Evolutionary conservation across 30 jellyfish, hydroid and myxozoan species (phyloP).

Genomic region (Morbakka virulenta): DNA sequence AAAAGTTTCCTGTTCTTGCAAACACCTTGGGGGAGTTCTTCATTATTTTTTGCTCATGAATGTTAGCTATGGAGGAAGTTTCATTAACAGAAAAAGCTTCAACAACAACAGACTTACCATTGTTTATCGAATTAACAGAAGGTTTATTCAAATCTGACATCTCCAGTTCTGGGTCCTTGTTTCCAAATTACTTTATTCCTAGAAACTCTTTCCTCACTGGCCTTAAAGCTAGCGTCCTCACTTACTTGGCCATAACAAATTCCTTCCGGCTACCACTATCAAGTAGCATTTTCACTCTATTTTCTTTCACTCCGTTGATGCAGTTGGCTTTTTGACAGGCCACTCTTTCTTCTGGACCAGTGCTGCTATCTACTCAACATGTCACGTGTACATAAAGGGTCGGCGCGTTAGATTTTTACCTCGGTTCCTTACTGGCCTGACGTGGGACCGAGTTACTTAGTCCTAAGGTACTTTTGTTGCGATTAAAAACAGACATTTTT

Average conservation of each 20-base stretch:
- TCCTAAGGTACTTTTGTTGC: no score
- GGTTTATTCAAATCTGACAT: slow-evolving; percentile 3
- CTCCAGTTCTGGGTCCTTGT: neutral
- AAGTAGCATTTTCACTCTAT: slow-evolving; percentile 10
- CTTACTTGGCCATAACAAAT: slow-evolving; percentile 20
- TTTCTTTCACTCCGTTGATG: slow-evolving; percentile 8
- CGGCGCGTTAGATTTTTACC: slow-evolving; percentile 38
- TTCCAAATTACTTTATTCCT: slow-evolving; percentile 35
- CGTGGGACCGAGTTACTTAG: neutral
- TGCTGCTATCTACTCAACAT: slow-evolving; percentile 42
- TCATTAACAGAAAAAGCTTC: slow-evolving; percentile 41
- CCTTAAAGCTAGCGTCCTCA: slow-evolving; percentile 4
- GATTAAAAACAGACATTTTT: neutral
- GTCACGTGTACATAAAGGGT: slow-evolving; percentile 32
- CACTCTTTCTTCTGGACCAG: no score
- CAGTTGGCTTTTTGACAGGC: slow-evolving; percentile 35
- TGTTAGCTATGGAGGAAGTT: slow-evolving; percentile 15
- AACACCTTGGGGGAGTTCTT: slow-evolving; percentile 22
- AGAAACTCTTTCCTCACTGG: slow-evolving; percentile 26
- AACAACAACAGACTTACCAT: slow-evolving; percentile 14
- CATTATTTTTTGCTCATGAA: slow-evolving; percentile 25
- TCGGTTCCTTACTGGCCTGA: neutral
- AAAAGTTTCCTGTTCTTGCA: slow-evolving; percentile 3
- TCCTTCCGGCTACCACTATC: slow-evolving; percentile 42
- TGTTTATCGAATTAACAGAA: slow-evolving; percentile 5